Base-by-base conservation (phyloP, 2,888 invertebrate genomes). In the Branchinecta sandiegonensis region DNA sequence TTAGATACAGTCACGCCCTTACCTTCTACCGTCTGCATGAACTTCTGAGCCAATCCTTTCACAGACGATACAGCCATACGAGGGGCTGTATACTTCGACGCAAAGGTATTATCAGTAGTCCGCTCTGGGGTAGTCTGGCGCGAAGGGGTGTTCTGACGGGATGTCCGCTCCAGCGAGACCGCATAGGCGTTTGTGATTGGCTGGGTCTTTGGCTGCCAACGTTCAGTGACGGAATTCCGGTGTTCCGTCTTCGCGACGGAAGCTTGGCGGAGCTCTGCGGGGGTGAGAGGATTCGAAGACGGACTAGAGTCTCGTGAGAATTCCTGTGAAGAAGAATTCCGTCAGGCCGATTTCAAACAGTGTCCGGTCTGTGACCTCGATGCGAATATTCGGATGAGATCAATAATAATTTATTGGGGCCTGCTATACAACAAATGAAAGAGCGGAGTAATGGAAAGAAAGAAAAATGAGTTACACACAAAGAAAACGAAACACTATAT, bases 11-110 rank as follows among this genome's bases (percentile, higher is more conserved):
- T 0, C 37, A 37, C 4, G 37, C 37, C 37, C 56, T 56, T 56
- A 56, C 56, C 67, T 81, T 81, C 81, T 74, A 85, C 82, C 76
- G 84, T 87, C 9, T 48, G 37, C 74, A 86, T 86, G 76, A 86
- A 88, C 77, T 87, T 88, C 76, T 88, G 86, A n/a, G 87, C 86
- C 71, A 88, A 81, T 69, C 86, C 87, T 76, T 87, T 87, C 13
- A 88, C 86, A 0, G 88, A 88, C 72, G 85, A 56, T 8, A 56
- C 8, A 17, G 14, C 56, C 8, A n/a, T 17, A 56, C n/a, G n/a
- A 8, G 14, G n/a, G 56, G 14, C 56, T 14, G 14, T 56, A 56
- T 14, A 17, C 56, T 56, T 56, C 8, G 56, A 56, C n/a, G 56
- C 8, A 5, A 37, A 37, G 56, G 14, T 10, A 17, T 56, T 56